Evolutionary conservation across 2,113 vertebrate genomes (phyloP).

Genomic region (Chauna torquata): DNA sequence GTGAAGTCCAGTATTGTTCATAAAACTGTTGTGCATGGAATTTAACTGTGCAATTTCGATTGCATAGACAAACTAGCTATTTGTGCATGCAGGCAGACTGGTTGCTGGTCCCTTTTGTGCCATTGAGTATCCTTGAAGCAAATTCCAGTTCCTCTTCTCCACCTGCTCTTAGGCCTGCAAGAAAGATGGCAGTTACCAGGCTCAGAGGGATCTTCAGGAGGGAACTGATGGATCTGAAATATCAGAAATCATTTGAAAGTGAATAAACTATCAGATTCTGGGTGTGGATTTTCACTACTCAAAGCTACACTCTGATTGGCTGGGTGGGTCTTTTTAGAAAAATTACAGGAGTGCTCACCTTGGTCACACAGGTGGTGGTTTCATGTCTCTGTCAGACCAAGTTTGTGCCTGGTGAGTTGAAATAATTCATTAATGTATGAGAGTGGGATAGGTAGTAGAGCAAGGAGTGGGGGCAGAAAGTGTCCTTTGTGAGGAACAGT

Average conservation of each 20-base stretch:
- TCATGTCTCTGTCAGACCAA: background rate
- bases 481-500: background rate
- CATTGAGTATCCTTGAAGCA: background rate
- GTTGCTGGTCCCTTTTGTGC: background rate
- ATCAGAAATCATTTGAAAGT: background rate
- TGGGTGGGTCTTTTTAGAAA: background rate
- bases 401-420: background rate
- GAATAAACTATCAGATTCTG: background rate
- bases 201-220: background rate
- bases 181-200: background rate
- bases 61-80: background rate
- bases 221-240: background rate
- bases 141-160: background rate
- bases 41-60: background rate
- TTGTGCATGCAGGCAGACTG: background rate
- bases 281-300: background rate
- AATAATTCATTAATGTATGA: background rate
- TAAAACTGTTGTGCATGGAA: background rate
- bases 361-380: background rate
- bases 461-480: background rate
- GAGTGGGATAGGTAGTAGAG: background rate
- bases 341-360: background rate
- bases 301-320: background rate
- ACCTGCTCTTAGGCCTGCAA: background rate
- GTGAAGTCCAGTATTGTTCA: constrained; percentile 29